These are phyloP conservation scores for Lamellibrachia luymesi DNA, from an alignment of 1,140 invertebrate species.

Conservation along the genomic window DNA sequence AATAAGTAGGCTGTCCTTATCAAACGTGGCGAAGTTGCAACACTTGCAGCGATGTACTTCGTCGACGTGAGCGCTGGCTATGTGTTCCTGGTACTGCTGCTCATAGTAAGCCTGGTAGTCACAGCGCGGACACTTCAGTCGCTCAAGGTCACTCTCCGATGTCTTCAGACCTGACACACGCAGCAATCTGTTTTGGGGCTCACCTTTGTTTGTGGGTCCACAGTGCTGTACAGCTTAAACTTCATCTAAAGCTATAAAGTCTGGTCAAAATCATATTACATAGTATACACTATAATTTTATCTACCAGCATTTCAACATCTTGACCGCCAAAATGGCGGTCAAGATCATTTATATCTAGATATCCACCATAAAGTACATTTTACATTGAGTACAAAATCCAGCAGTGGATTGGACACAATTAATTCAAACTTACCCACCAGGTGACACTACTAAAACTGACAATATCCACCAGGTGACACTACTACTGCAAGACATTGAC, in stretches of 20 bases:
- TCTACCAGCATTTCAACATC: too few species aligned
- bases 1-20: constrained; percentile 44
- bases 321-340: not conserved
- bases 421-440: not conserved
- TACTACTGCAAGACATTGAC: too few species aligned
- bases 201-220: not conserved
- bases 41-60: constrained; percentile 53
- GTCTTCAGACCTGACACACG: constrained; percentile 48
- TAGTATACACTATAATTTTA: not conserved
- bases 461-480: too few species aligned
- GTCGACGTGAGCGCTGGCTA: constrained; percentile 42
- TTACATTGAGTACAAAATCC: not conserved
- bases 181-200: constrained; percentile 23
- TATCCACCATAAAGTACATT: not conserved
- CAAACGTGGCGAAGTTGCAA: constrained; percentile 48
- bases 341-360: too few species aligned
- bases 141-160: constrained; percentile 47
- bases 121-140: constrained; percentile 52
- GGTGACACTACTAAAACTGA: too few species aligned
- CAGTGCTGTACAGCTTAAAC: not conserved
- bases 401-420: not conserved
- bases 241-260: not conserved
- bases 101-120: constrained; percentile 53
- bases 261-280: not conserved
- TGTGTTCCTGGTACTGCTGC: constrained; percentile 55